Conservation (phyloP, 30 jellyfish, hydroid and myxozoan genomes). For the Aurelia aurita complex sp. Pacific region DNA sequence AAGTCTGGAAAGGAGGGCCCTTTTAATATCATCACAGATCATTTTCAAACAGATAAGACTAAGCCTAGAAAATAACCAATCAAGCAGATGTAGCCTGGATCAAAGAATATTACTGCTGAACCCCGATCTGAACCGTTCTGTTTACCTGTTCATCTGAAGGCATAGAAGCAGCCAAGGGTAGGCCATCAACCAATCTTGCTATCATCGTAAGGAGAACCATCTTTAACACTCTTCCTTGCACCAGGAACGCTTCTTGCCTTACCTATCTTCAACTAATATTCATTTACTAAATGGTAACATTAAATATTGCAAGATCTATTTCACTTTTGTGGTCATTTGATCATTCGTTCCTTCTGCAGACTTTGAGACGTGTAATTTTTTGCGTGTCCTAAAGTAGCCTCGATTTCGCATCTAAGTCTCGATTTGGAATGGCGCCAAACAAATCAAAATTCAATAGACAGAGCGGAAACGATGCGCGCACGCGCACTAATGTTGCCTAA, state of each 20-base stretch:
- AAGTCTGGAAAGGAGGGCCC: no score
- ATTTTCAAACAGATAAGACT: no score
- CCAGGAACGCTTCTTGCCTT: neutral
- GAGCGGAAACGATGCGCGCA: no score
- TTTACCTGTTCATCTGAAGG: conserved; percentile 98
- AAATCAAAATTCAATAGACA: no score
- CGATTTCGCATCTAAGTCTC: conserved; percentile 6
- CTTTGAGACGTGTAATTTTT: conserved; percentile 40
- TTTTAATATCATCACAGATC: no score
- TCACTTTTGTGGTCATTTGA: neutral
- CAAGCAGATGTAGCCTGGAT: neutral
- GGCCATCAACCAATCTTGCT: conserved; percentile 96
- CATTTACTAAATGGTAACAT: neutral
- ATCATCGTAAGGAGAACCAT: conserved; percentile 97
- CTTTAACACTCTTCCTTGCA: neutral
- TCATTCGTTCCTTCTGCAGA: neutral
- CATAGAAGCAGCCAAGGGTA: conserved; percentile 94
- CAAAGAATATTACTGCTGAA: neutral
- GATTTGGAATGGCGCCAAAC: conserved; percentile 41
- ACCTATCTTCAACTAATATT: neutral
- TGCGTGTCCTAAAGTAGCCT: conserved; percentile 43
- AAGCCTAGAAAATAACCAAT: neutral
- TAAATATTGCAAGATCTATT: neutral
- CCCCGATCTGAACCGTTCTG: neutral
- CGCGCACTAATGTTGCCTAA: no score